These are phyloP conservation scores for Salpingus planirostris DNA, from an alignment of 2,888 invertebrate species.

Conservation along the genomic window DNA sequence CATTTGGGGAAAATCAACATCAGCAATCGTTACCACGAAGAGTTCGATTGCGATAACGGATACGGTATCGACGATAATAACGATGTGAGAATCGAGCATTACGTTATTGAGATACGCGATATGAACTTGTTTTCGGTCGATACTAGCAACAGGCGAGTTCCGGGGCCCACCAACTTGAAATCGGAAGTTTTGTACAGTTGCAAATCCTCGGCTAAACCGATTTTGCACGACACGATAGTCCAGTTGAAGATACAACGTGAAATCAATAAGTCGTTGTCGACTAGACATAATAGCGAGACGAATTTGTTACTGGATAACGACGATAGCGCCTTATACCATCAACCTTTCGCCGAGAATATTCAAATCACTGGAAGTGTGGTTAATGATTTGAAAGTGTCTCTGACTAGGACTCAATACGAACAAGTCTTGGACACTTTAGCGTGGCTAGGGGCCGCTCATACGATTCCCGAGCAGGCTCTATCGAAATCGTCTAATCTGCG, in stretches of 20 bases:
- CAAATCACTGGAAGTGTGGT: conserved; percentile 70
- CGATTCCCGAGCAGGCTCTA: conserved; percentile 31
- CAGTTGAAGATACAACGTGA: conserved; percentile 48
- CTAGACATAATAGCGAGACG: conserved; percentile 28
- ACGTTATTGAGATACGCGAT: conserved; percentile 68
- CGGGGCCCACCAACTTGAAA: conserved; percentile 33
- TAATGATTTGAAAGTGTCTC: conserved; percentile 74
- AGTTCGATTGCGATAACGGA: conserved; percentile 11
- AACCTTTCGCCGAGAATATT: conserved; percentile 30
- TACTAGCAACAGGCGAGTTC: conserved; percentile 43
- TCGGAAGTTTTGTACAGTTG: conserved; percentile 68
- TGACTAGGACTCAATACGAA: conserved; percentile 82
- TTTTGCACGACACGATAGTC: conserved; percentile 81
- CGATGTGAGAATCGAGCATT: conserved; percentile 39
- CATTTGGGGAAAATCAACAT: conserved; percentile 84
- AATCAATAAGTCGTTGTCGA: conserved; percentile 22
- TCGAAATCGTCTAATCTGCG: conserved; percentile 18
- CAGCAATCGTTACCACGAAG: conserved; percentile 26
- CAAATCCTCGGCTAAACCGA: conserved; percentile 66
- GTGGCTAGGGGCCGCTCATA: conserved; percentile 35
- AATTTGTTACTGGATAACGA: conserved; percentile 32
- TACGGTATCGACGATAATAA: conserved; percentile 13
- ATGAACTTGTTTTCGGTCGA: conserved; percentile 81
- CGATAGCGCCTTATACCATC: conserved; percentile 17
- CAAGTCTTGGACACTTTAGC: conserved; percentile 70